These are phyloP conservation scores for Eupithecia vulgata DNA, from an alignment of 2,888 invertebrate species.

Conservation along the genomic window DNA sequence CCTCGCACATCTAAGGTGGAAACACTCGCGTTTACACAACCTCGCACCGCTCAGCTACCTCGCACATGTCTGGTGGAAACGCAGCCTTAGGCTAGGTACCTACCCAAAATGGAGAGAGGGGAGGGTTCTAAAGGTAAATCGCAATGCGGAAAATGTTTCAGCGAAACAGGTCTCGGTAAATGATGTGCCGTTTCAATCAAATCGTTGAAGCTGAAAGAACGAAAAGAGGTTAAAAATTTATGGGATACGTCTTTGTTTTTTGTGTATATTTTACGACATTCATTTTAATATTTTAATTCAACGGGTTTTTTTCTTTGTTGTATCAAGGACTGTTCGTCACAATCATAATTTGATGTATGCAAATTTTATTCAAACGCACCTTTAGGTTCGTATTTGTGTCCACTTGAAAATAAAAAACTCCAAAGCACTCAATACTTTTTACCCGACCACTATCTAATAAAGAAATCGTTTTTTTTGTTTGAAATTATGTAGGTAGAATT, in stretches of 20 bases:
- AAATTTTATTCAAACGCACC: not conserved
- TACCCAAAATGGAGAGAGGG: constrained; percentile 41
- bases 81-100: constrained; percentile 35
- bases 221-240: constrained; percentile 6
- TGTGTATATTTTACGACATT: constrained; percentile 42
- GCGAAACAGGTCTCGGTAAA: constrained; percentile 51
- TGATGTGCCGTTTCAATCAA: constrained; percentile 57
- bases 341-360: not conserved
- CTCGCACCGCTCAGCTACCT: too few relatives aligned
- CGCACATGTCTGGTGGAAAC: too few relatives aligned
- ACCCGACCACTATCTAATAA: not conserved
- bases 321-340: not conserved
- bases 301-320: constrained; percentile 6
- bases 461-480: not conserved
- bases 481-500: not conserved
- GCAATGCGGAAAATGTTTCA: constrained; percentile 49
- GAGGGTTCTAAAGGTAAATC: constrained; percentile 48
- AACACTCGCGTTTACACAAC: too few relatives aligned
- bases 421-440: not conserved
- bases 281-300: not conserved
- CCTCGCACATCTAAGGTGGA: too few relatives aligned
- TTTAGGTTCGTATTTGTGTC: not conserved
- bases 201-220: constrained; percentile 44
- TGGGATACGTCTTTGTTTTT: constrained; percentile 29
- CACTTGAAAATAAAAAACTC: not conserved